Conservation (phyloP, 2,113 vertebrate species). For the Mus spicilegus region DNA sequence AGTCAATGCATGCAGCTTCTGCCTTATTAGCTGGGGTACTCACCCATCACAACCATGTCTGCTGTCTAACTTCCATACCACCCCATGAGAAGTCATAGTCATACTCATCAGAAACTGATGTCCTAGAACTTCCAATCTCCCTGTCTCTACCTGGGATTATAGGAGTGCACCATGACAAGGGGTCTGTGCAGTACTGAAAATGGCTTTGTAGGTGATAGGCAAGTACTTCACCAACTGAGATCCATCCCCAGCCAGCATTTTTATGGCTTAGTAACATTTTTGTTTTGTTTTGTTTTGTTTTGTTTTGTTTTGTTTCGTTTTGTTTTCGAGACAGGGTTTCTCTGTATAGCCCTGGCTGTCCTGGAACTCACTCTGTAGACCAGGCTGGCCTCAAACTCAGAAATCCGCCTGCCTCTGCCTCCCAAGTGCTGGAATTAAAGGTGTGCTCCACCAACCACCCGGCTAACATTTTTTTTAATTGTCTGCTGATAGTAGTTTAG, state of each 20-base stretch:
- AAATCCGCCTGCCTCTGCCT: no score
- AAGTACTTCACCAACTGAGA: neutral
- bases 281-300: neutral
- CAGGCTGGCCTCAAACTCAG: no score
- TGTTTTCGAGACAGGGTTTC: no score
- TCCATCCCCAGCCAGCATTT: neutral
- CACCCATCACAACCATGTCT: neutral
- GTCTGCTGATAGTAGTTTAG: neutral
- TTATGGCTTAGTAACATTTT: neutral
- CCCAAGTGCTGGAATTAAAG: no score
- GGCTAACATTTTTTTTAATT: no score
- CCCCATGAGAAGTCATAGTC: neutral
- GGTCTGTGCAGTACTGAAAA: neutral
- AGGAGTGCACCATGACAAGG: neutral
- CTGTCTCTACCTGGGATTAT: neutral
- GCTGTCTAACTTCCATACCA: neutral
- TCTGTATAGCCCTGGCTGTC: no score
- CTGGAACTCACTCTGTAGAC: no score
- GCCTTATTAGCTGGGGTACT: neutral
- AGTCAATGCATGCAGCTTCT: neutral
- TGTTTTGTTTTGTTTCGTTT: no score
- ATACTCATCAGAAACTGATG: neutral
- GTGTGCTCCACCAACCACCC: no score
- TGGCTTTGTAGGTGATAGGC: neutral
- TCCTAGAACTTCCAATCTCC: neutral